Base-by-base conservation (phyloP, 2,113 vertebrate species). In the Furnarius figulus region DNA sequence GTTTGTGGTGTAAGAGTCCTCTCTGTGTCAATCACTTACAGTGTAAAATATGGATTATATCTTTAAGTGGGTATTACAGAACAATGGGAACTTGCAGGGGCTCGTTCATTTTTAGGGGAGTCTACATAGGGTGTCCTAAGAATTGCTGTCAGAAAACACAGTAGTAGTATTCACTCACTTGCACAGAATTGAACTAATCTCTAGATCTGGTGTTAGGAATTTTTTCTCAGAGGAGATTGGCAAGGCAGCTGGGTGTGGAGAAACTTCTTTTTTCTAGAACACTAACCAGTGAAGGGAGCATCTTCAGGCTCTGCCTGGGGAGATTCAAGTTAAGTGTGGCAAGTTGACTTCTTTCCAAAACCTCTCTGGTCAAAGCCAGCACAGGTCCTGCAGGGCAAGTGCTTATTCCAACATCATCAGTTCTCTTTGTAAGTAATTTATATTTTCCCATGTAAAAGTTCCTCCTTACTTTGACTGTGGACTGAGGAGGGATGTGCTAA, bases 51-150 rank as follows among this genome's bases (percentile, higher is more conserved):
- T 6, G 4, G 93, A 93, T 95, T 96, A 93, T 56, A 44, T 88
- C 70, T 84, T 86, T 78, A 90, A 86, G 42, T n/a, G 47, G 59
- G 75, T 93, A 95, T 93, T 95, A 77, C 20, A 81, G 82, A 93
- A 93, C 89, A 96, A 93, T 84, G 56, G 35, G 91, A 75, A 47
- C 77, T 88, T 95, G 94, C 83, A 93, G 44, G 65, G 31, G 2
- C n/a, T 91, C 18, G 20, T 74, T 85, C 35, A 11, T 66, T 76
- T 84, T 52, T 4, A 0, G 16, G 28, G 33, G 30, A 28, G 7
- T 67, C 61, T 81, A 37, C 58, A 56, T 42, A 72, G 31, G 6
- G 5, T 73, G n/a, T 86, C 56, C 39, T 77, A 72, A 23, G 52
- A 90, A 46, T 14, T 58, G 18, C 52, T 92, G 37, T 86, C 14